Evolutionary conservation across 2,888 invertebrate genomes (phyloP).

Genomic region (Caenorhabditis panamensis): DNA sequence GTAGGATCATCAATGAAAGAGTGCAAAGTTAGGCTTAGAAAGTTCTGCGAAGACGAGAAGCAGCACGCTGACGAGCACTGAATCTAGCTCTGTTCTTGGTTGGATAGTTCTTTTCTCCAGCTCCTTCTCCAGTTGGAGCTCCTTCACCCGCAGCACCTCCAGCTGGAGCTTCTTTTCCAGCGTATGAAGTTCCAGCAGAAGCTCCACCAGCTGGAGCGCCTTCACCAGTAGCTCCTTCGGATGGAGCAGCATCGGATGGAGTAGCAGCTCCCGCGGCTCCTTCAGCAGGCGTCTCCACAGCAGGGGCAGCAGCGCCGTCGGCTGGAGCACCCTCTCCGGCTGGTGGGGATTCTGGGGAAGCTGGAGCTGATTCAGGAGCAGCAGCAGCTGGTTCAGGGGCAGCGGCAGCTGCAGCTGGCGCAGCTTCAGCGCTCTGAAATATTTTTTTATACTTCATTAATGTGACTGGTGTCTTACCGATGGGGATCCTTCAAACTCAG

Average conservation of each 20-base stretch:
- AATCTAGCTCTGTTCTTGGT: slow-evolving; percentile 58
- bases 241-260: slow-evolving; percentile 11
- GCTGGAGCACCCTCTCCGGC: slow-evolving; percentile 10
- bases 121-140: slow-evolving; percentile 26
- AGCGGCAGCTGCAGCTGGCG: slow-evolving; percentile 13
- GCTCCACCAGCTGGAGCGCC: slow-evolving; percentile 31
- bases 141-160: slow-evolving; percentile 29
- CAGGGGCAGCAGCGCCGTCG: slow-evolving; percentile 6
- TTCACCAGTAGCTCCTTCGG: slow-evolving; percentile 16
- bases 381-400: neutral
- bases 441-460: neutral
- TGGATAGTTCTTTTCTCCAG: slow-evolving; percentile 48
- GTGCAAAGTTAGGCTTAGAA: too few relatives aligned
- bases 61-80: slow-evolving; percentile 54
- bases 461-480: slow-evolving; percentile 16
- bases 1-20: too few relatives aligned
- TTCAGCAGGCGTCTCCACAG: slow-evolving; percentile 13
- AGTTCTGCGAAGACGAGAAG: slow-evolving; percentile 50
- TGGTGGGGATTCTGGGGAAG: neutral
- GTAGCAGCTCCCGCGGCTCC: slow-evolving; percentile 3
- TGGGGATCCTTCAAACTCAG: slow-evolving; percentile 48
- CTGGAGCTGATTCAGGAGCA: slow-evolving; percentile 20
- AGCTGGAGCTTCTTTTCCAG: slow-evolving; percentile 17
- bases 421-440: slow-evolving; percentile 2
- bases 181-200: slow-evolving; percentile 30